A percentile compares a stretch with the other conserved stretches of the same genome.
Evolutionary conservation across 64 coral and sea anemone species (phyloP).

Genomic region (Montipora efflorescens): DNA sequence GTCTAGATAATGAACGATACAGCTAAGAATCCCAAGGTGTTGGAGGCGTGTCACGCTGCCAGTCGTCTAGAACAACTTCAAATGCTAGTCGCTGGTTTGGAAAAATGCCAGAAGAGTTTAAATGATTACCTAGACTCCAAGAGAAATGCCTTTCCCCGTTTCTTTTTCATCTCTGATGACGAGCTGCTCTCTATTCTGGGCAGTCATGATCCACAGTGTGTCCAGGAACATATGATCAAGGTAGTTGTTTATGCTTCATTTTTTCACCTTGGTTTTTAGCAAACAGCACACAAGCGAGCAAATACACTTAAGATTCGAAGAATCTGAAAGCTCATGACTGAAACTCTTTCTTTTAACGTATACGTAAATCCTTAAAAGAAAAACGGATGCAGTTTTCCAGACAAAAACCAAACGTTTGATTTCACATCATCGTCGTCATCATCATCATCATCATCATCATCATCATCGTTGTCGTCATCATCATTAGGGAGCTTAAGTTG

Average conservation of each 20-base stretch:
- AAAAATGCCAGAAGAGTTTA: constrained; percentile 99
- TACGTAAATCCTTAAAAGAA: too few species aligned
- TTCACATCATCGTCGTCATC: too few species aligned
- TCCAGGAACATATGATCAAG: constrained; percentile 99
- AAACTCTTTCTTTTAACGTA: too few species aligned
- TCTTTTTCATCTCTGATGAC: constrained; percentile 99
- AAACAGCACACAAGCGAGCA: too few species aligned
- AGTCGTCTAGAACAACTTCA: constrained; percentile 95
- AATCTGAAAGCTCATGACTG: too few species aligned
- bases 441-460: too few species aligned
- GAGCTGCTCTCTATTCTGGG: constrained; percentile 97
- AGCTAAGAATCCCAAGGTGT: constrained; percentile 95
- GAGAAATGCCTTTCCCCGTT: constrained; percentile 97
- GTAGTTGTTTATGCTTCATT: not conserved
- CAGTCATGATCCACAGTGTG: constrained; percentile 95
- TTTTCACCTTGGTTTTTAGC: not conserved
- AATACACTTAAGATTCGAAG: too few species aligned
- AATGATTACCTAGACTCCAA: constrained; percentile 99
- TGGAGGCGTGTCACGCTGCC: constrained; percentile 93
- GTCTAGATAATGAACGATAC: constrained; percentile 95
- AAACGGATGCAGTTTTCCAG: too few species aligned
- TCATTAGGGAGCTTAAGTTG: too few species aligned
- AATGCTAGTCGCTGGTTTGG: constrained; percentile 88
- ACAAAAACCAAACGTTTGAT: too few species aligned
- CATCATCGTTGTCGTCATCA: too few species aligned